Conservation (phyloP, 2,797 vertebrate species). For the Syndactyla subalaris region DNA sequence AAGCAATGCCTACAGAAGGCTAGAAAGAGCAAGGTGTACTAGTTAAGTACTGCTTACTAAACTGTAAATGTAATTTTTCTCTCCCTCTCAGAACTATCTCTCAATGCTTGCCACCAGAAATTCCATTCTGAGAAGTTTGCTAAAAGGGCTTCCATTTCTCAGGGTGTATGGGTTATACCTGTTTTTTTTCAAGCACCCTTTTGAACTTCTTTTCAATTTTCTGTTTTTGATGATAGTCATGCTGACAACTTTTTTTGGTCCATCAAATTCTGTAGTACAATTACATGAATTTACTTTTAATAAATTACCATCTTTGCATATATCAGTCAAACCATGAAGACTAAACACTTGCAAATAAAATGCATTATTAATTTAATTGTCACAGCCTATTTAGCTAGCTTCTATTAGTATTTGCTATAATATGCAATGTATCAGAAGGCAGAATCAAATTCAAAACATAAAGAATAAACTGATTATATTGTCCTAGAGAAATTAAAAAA, state of each 20-base stretch:
- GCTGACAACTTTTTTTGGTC: conserved; percentile 95
- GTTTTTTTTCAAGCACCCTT: conserved; percentile 55
- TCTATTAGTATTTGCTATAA: conserved; percentile 89
- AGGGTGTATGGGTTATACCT: not conserved
- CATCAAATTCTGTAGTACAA: conserved; percentile 93
- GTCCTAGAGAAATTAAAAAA: conserved; percentile 77
- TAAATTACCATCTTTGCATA: conserved; percentile 98
- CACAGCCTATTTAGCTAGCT: conserved; percentile 94
- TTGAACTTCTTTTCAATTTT: conserved; percentile 74
- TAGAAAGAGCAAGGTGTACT: not conserved
- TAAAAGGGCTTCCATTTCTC: not conserved
- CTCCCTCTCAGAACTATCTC: not conserved
- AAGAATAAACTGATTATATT: conserved; percentile 77
- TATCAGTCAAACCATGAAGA: conserved; percentile 96
- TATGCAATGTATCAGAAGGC: conserved; percentile 70
- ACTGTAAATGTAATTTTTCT: not conserved
- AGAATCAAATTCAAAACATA: conserved; percentile 78
- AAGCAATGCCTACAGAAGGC: not conserved
- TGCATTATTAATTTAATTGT: conserved; percentile 99
- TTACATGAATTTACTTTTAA: conserved; percentile 98
- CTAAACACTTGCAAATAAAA: conserved; percentile 96
- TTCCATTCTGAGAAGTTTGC: conserved; percentile 46
- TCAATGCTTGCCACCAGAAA: conserved; percentile 25
- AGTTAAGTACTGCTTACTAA: not conserved
- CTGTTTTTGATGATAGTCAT: conserved; percentile 89